Evolutionary conservation across 2,888 invertebrate species (phyloP), one percentile per base, ranked within the genome.

Genomic region (Drosophila rubida): DNA sequence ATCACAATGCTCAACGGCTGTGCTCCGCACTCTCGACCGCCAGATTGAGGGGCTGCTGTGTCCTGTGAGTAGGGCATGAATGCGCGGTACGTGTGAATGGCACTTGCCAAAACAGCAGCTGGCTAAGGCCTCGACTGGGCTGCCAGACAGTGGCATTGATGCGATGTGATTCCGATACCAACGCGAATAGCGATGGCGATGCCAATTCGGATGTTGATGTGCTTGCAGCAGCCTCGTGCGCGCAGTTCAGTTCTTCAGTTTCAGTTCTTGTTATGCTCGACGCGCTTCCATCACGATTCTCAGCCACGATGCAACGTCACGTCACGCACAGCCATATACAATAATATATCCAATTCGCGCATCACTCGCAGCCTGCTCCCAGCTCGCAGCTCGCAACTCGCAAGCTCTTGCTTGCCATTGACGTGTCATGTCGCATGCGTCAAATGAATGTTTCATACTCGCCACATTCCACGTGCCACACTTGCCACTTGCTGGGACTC

Each of bases 311-410:
- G 83, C 82, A 89, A 77, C 77, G 78, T 90, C 90, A 77, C 77
- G 78, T 90, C 90, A 90, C 90, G 90, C 90, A 90, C 90, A 76
- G 70, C 78, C 81, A 90, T 90, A 86, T 87, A 84, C 85, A 84
- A 84, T 88, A 84, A 84, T 84, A 84, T 84, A 79, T 81, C 69
- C 63, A 64, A 69, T 68, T 65, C 67, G 70, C 72, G 77, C 67
- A 63, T 66, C 66, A 51, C 66, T 68, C 42, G 41, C 60, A 42
- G 60, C 35, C 46, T 44, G 23, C 49, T 35, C 22, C 39, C 19
- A 3, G 9, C 14, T 49, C 14, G 30, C n/a, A 23, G 39, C 19
- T 19, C 19, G 2, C 19, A 19, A 19, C 19, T 19, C 19, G 19
- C 19, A 19, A 19, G 19, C 3, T 19, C 19, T 19, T 1, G 19